Evolutionary conservation across 2,888 invertebrate species (phyloP), one percentile per base, ranked within the genome.

Genomic region (Yponomeuta cagnagella): DNA sequence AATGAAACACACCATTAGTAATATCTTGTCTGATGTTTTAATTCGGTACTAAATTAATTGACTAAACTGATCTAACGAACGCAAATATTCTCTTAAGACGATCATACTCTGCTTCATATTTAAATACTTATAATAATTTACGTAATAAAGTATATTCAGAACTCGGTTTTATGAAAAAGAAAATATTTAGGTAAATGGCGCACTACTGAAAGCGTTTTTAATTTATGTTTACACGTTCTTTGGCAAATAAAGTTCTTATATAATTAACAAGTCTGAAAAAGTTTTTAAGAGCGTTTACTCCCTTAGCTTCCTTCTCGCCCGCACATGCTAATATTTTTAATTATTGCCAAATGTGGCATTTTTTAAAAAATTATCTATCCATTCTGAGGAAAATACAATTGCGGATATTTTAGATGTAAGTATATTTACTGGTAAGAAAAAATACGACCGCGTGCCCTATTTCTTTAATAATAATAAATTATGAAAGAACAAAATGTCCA

Each of bases 31-130:
- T 86, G 85, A 85, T 84, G 80, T 80, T 58, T 81, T 85, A 85
- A 84, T 82, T 85, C 79, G 78, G 81, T 82, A 78, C 79, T 82
- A 85, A 88, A 87, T 80, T 86, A 88, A 88, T 87, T 87, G 87
- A 87, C 86, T 83, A 86, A 86, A 85, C 83, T 82, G 80, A 80
- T 77, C 79, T 84, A 67, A 31, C 3, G 15, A 64, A 64, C 64
- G 12, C 12, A 58, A 58, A 58, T 58, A 15, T 58, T 58, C 15
- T 58, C 10, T 58, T 15, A 15, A 15, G 52, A 15, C 52, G 12
- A 58, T 2, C 15, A 58, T 58, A 58, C 52, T 58, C 52, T 58
- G 52, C 43, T 43, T 8, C 43, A 8, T 43, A 58, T 12, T 15
- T 58, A 58, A 58, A 15, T 58, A 52, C 52, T 52, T 52, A 58